A percentile compares a stretch with the other conserved stretches of the same genome.
phyloP scores from a whole-genome alignment of 2,113 vertebrate genomes.

The Chionodraco myersi region DNA sequence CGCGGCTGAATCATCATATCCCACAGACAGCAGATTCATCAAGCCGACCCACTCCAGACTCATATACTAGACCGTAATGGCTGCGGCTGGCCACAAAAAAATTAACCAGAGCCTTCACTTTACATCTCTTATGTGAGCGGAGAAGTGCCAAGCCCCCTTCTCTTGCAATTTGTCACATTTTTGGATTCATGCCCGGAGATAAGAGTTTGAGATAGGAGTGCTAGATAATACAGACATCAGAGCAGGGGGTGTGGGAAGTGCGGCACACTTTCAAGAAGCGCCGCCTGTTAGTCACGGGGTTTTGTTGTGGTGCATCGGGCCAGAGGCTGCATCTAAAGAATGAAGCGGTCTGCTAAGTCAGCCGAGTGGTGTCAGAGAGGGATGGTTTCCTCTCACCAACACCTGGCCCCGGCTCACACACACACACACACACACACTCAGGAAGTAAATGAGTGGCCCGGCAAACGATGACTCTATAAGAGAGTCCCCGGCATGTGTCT shows the following conservation, averaged over 20 bases:
- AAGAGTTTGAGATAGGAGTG: conserved; percentile 5
- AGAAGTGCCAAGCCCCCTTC: conserved; percentile 3
- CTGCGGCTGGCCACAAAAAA: conserved; percentile 42
- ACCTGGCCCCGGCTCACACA: conserved; percentile 50
- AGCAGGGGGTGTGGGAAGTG: conserved; percentile 7
- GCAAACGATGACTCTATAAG: conserved; percentile 71
- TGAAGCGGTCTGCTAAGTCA: conserved; percentile 56
- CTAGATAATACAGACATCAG: conserved; percentile 27
- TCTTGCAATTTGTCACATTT: conserved; percentile 9
- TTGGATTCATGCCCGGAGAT: conserved; percentile 38
- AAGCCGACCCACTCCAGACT: conserved; percentile 60
- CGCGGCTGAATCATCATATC: conserved; percentile 80
- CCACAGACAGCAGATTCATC: conserved; percentile 77
- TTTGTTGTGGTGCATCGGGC: conserved; percentile 31
- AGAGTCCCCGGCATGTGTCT: conserved; percentile 49
- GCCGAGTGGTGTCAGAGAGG: conserved; percentile 51
- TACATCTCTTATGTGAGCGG: conserved; percentile 51
- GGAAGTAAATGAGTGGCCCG: conserved; percentile 42
- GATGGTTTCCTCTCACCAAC: conserved; percentile 46
- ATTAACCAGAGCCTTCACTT: conserved; percentile 37
- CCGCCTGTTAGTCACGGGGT: conserved; percentile 33
- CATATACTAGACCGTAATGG: conserved; percentile 41
- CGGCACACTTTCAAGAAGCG: conserved; percentile 3
- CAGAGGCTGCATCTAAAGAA: conserved; percentile 54
- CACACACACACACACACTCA: conserved; percentile 20